Evolutionary conservation across 2,113 vertebrate species (phyloP).

Genomic region (Malurus cyaneus): DNA sequence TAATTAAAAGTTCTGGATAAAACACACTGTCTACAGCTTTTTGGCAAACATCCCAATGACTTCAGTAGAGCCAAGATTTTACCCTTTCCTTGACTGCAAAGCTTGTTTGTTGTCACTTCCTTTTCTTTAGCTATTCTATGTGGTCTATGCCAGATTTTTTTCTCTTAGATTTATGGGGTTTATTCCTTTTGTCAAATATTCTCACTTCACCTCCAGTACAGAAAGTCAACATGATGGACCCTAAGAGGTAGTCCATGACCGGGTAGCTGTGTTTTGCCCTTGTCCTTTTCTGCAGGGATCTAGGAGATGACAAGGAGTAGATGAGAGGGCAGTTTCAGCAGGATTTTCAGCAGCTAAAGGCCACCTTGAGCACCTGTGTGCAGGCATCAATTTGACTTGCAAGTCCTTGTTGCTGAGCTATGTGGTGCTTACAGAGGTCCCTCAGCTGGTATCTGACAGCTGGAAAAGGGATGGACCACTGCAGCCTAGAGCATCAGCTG

Average conservation of each 20-base stretch:
- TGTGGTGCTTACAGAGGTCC: not conserved
- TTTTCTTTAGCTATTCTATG: not conserved
- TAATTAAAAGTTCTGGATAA: conserved; percentile 59
- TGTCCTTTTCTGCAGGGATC: not conserved
- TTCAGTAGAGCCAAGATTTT: conserved; percentile 26
- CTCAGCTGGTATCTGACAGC: not conserved
- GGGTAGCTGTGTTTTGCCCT: not conserved
- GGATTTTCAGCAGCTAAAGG: not conserved
- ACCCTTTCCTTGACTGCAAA: conserved; percentile 36
- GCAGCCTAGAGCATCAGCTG: not conserved
- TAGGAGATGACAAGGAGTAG: not conserved
- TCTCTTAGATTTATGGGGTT: not conserved
- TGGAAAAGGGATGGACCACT: not conserved
- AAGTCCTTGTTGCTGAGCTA: not conserved
- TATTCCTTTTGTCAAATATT: not conserved
- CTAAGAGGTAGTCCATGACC: not conserved
- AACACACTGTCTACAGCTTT: conserved; percentile 32
- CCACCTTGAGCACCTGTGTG: not conserved
- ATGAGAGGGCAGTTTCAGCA: not conserved
- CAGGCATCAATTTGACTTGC: not conserved
- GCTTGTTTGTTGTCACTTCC: conserved; percentile 1
- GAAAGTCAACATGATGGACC: not conserved
- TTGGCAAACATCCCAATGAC: conserved; percentile 9
- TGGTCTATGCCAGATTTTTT: not conserved
- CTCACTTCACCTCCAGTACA: not conserved